These are phyloP conservation scores for Scaptomyza graminum DNA, from an alignment of 1,140 invertebrate genomes.

Conservation along the genomic window DNA sequence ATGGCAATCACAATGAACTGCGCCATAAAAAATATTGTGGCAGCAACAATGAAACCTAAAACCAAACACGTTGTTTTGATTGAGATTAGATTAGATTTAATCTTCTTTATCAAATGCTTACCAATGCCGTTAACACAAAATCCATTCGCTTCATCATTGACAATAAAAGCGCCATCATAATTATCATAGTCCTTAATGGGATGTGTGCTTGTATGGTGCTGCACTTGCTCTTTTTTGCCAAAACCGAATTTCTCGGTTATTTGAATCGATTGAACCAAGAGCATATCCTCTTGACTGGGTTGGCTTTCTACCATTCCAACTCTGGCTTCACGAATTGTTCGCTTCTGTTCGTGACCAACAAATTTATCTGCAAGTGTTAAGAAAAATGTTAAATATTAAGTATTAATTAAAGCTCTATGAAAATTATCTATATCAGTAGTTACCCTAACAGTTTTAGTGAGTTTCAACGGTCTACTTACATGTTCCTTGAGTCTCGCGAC, in stretches of 20 bases:
- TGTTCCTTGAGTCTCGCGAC: constrained; percentile 37
- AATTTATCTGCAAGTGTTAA: not conserved
- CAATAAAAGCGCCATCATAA: constrained; percentile 85
- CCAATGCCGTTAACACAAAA: constrained; percentile 88
- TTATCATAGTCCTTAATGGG: constrained; percentile 80
- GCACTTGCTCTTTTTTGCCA: constrained; percentile 84
- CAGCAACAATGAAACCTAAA: constrained; percentile 90
- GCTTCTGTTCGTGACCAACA: not conserved
- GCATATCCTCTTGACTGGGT: constrained; percentile 87
- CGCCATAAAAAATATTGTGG: constrained; percentile 91
- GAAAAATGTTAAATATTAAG: not conserved
- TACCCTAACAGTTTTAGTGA: too few relatives aligned
- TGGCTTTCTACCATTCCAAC: constrained; percentile 24
- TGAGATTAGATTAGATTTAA: constrained; percentile 7
- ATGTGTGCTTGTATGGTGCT: constrained; percentile 31
- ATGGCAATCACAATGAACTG: constrained; percentile 92
- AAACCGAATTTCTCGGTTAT: constrained; percentile 96
- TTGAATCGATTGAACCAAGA: constrained; percentile 94
- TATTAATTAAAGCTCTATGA: too few relatives aligned
- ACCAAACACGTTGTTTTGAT: constrained; percentile 1
- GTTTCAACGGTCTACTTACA: constrained; percentile 26
- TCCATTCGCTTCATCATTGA: constrained; percentile 85
- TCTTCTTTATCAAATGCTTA: constrained; percentile 34
- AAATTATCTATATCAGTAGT: too few relatives aligned
- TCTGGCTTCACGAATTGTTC: constrained; percentile 29